A percentile compares a stretch with the other conserved stretches of the same genome.
Conservation (phyloP, 23 tunicate genomes). For the Botrylloides violaceus region DNA sequence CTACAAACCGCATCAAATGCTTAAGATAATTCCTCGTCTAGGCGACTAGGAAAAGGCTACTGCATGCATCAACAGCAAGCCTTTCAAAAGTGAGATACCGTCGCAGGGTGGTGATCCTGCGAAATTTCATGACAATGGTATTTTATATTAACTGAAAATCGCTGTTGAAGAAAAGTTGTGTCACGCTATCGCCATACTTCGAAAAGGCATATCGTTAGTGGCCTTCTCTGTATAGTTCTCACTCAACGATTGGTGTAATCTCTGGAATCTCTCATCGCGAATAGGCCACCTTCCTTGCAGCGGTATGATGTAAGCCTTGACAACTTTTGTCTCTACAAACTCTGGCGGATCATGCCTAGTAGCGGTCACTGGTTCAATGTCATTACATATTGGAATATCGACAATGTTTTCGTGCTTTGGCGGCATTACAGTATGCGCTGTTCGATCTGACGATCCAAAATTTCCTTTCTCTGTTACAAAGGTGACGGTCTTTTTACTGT, state of each 20-base stretch:
- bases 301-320: background rate
- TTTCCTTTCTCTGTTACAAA: slow-evolving; percentile 43
- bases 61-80: too few relatives aligned
- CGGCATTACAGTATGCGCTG: background rate
- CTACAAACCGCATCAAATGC: too few relatives aligned
- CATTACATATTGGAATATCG: background rate
- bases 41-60: too few relatives aligned
- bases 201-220: background rate
- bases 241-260: slow-evolving; percentile 40
- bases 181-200: background rate
- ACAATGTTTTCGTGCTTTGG: background rate
- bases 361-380: background rate
- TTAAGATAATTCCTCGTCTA: too few relatives aligned
- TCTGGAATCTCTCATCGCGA: slow-evolving; percentile 31
- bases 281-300: slow-evolving; percentile 48
- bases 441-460: background rate
- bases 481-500: background rate
- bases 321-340: background rate
- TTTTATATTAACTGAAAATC: too few relatives aligned
- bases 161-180: background rate
- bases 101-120: too few relatives aligned
- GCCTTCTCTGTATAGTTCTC: slow-evolving; percentile 28
- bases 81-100: too few relatives aligned
- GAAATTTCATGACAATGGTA: too few relatives aligned
- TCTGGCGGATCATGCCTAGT: background rate